Percentiles rank a stretch among this genome's conserved stretches.
Evolutionary conservation across 2,888 invertebrate genomes (phyloP).

Genomic region (Diadegma fenestrale): DNA sequence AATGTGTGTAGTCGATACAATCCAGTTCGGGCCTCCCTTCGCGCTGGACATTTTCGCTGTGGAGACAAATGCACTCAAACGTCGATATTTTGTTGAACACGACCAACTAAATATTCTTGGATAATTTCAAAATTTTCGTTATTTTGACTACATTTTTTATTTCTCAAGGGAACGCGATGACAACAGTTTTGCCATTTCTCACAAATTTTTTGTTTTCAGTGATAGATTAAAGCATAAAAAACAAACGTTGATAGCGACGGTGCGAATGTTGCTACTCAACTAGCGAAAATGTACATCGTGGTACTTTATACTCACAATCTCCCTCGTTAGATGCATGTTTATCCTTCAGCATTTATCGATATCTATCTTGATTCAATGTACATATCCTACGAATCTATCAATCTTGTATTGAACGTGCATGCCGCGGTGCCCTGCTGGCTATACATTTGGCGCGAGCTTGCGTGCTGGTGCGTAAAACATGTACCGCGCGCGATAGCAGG

Average conservation of each 20-base stretch:
- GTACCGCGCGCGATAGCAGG: conserved; percentile 36
- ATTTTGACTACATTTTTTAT: too few species aligned
- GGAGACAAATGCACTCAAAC: background rate
- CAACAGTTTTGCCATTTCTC: conserved; percentile 46
- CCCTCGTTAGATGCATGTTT: conserved; percentile 45
- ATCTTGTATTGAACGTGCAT: conserved; percentile 39
- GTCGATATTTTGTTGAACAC: too few species aligned
- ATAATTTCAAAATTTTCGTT: too few species aligned
- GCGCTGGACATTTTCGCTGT: background rate
- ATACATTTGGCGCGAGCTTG: conserved; percentile 35
- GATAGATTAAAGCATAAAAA: too few species aligned
- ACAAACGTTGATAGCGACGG: conserved; percentile 6
- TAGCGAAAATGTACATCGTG: background rate
- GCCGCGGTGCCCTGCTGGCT: conserved; percentile 34
- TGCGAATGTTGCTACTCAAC: conserved; percentile 5
- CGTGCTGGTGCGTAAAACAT: conserved; percentile 45
- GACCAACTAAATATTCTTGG: too few species aligned
- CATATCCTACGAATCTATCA: conserved; percentile 42
- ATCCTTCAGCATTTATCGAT: conserved; percentile 40
- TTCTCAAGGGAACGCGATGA: too few species aligned
- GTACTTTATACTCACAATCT: conserved; percentile 35
- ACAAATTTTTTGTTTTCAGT: too few species aligned
- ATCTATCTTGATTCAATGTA: conserved; percentile 39
- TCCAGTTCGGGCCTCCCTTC: background rate
- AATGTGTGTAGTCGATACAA: background rate